Percentiles rank a stretch among this genome's conserved stretches.
These are phyloP conservation scores for Meiosimyza platycephala DNA, from an alignment of 2,888 invertebrate genomes.

Conservation along the genomic window DNA sequence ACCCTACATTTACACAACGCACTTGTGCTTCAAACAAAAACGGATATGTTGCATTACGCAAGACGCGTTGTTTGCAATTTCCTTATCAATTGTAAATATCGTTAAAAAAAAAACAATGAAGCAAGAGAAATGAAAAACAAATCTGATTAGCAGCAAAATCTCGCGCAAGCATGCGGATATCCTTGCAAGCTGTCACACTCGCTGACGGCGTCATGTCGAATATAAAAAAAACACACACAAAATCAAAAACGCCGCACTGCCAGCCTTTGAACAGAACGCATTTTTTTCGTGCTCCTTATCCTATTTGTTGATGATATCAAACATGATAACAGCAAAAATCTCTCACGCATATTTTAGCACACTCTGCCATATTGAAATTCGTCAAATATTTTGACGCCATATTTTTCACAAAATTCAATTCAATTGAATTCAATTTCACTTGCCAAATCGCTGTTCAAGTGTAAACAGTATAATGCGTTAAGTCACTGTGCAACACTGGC, in stretches of 20 bases:
- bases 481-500: neutral
- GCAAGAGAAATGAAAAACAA: neutral
- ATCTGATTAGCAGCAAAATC: too few relatives aligned
- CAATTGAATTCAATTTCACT: neutral
- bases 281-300: too few relatives aligned
- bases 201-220: neutral
- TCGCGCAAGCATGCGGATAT: neutral
- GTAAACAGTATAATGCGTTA: neutral
- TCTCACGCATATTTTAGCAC: constrained; percentile 7
- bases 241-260: neutral
- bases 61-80: constrained; percentile 10
- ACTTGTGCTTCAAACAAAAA: neutral
- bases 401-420: neutral
- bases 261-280: too few relatives aligned
- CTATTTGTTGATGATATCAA: neutral
- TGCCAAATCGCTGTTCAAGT: neutral
- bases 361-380: constrained; percentile 2
- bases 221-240: neutral
- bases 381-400: constrained; percentile 6
- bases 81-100: neutral
- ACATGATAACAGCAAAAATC: neutral
- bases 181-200: neutral
- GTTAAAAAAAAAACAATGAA: neutral
- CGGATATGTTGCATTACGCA: neutral
- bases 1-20: neutral